Base-by-base conservation (phyloP, 2,113 vertebrate species). In the Perca fluviatilis region DNA sequence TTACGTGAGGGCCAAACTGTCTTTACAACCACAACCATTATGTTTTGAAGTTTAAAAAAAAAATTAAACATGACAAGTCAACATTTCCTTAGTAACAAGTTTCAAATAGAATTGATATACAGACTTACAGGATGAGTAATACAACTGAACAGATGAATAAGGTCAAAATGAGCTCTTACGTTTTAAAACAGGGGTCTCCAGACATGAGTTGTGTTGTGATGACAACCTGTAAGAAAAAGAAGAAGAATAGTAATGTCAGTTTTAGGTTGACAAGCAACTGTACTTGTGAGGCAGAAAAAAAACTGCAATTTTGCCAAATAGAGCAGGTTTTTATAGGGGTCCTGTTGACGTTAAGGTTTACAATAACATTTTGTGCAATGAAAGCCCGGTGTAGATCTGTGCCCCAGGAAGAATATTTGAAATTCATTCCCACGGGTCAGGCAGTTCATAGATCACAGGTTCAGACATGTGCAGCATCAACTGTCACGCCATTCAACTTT, bases 181-280 rank as follows among this genome's bases (percentile, higher is more conserved):
- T 97, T 97, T 99, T 99, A 93, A 99, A 99, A 93, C 98, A 99
- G 0, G 98, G 97, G 88, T 99, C 98, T 87, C 98, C 98, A 50
- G 97, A 98, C 97, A 99, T 98, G 5, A 99, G 96, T 68, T 99
- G 97, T 95, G 97, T 99, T 40, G 95, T 96, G 89, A 99, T 98
- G 87, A 97, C 94, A 86, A 99, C 97, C 98, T 99, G 86, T 57
- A 90, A 58, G 64, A 81, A 62, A 12, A 64, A 77, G 76, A 70
- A 88, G 15, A 90, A 66, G 56, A n/a, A 64, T 15, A 23, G 1
- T 5, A 40, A 60, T 50, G 60, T 30, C 6, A 78, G n/a, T 46
- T 62, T 51, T 33, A 65, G 7, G 27, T 12, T 46, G 13, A 18
- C 4, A 46, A 61, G n/a, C 23, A 77, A 79, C 21, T 51, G 19